phyloP scores from a whole-genome alignment of 2,113 vertebrate species.

The Glaucomys volans region DNA sequence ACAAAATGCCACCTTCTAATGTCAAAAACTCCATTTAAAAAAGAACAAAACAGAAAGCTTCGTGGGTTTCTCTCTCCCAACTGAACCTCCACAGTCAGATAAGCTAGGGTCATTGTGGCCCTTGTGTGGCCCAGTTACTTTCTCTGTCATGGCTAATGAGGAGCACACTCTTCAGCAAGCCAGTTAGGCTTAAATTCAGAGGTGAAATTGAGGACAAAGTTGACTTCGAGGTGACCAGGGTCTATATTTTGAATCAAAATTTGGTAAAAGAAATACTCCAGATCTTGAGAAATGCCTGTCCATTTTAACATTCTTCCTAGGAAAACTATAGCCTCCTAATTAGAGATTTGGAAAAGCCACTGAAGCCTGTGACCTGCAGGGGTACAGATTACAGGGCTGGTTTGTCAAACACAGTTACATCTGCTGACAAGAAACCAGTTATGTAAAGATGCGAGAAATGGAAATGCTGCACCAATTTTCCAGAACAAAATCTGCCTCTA shows the following conservation, averaged over 20 bases:
- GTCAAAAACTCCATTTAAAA: constrained; percentile 67
- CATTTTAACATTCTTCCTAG: neutral
- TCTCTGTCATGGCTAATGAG: neutral
- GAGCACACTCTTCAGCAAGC: neutral
- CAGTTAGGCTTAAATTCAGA: constrained; percentile 1
- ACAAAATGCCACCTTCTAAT: constrained; percentile 64
- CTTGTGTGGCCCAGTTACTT: neutral
- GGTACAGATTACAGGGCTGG: constrained; percentile 56
- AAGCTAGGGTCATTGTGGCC: neutral
- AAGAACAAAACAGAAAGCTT: neutral
- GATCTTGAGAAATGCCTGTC: constrained; percentile 38
- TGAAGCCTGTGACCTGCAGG: neutral
- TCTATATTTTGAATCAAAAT: constrained; percentile 51
- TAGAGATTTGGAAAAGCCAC: neutral
- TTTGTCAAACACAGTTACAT: constrained; percentile 63
- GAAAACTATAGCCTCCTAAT: neutral
- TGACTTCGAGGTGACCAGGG: neutral
- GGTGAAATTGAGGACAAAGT: constrained; percentile 25
- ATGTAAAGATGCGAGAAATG: constrained; percentile 69
- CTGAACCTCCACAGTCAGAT: neutral
- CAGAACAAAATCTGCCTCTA: constrained; percentile 84
- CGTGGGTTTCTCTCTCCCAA: neutral
- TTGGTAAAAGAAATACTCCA: neutral
- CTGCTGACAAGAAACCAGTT: constrained; percentile 71
- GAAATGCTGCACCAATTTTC: constrained; percentile 81